A percentile compares a stretch with the other conserved stretches of the same genome.
phyloP scores from a whole-genome alignment of 2,888 invertebrate species.

The Polydrusus cervinus region DNA sequence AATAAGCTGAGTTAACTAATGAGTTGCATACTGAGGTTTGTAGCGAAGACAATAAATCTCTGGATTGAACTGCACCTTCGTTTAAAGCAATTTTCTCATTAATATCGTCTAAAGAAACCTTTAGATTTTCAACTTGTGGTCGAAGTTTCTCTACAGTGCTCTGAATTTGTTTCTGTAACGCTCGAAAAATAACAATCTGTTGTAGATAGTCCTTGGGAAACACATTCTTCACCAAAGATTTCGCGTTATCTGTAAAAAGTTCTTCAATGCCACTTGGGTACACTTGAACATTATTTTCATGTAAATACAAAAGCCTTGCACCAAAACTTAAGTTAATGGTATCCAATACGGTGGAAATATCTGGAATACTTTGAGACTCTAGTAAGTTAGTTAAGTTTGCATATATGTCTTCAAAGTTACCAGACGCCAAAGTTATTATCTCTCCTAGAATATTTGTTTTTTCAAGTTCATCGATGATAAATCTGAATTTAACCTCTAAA shows the following conservation, averaged over 20 bases:
- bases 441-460: background rate
- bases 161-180: slow-evolving; percentile 14
- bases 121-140: background rate
- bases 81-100: background rate
- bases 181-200: background rate
- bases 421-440: background rate
- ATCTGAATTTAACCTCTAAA: background rate
- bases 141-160: background rate
- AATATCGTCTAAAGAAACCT: background rate
- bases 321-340: slow-evolving; percentile 17
- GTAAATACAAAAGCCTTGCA: slow-evolving; percentile 5
- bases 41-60: slow-evolving; percentile 1
- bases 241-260: background rate
- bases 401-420: slow-evolving; percentile 2
- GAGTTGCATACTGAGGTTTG: slow-evolving; percentile 8
- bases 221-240: background rate
- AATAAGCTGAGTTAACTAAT: background rate
- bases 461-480: background rate
- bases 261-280: slow-evolving; percentile 6
- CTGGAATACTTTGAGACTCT: background rate
- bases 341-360: slow-evolving; percentile 12
- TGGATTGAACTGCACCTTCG: background rate
- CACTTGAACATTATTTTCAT: slow-evolving; percentile 13
- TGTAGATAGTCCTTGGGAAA: background rate
- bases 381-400: slow-evolving; percentile 1